Evolutionary conservation across 30 jellyfish, hydroid and myxozoan species (phyloP).

Genomic region (Hydractinia symbiolongicarpus): DNA sequence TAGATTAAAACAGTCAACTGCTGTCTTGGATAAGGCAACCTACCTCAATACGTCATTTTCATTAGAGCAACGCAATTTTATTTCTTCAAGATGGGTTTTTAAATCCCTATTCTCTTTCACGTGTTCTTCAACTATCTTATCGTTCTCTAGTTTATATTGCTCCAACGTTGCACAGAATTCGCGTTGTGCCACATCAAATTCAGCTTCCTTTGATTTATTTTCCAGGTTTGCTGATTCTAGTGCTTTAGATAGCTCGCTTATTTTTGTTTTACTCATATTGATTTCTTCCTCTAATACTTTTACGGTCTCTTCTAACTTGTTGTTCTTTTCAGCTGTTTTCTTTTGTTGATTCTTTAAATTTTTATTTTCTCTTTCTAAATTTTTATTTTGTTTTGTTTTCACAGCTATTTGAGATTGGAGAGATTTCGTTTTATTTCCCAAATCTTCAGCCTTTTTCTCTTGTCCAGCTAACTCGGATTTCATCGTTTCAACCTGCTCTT

Average conservation of each 20-base stretch:
- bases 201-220: constrained; percentile 28
- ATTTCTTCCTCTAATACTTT: constrained; percentile 20
- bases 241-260: constrained; percentile 35
- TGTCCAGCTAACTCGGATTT: constrained; percentile 45
- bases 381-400: constrained; percentile 47
- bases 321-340: constrained; percentile 26
- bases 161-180: constrained; percentile 85
- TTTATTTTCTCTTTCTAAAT: constrained; percentile 58
- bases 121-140: constrained; percentile 59
- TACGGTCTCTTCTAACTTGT: constrained; percentile 36
- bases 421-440: constrained; percentile 56
- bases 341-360: constrained; percentile 49
- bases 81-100: constrained; percentile 33
- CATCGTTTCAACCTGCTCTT: constrained; percentile 35
- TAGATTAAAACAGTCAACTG: too few relatives aligned
- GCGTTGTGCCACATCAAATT: constrained; percentile 37
- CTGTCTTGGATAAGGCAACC: too few relatives aligned
- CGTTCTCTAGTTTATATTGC: constrained; percentile 79
- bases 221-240: constrained; percentile 24
- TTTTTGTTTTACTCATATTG: constrained; percentile 5
- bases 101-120: constrained; percentile 60
- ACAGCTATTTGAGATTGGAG: constrained; percentile 43
- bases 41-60: constrained; percentile 12
- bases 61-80: constrained; percentile 11
- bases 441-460: constrained; percentile 48